Evolutionary conservation across 1,140 invertebrate species (phyloP).

Genomic region (Drosophila pallidifrons): DNA sequence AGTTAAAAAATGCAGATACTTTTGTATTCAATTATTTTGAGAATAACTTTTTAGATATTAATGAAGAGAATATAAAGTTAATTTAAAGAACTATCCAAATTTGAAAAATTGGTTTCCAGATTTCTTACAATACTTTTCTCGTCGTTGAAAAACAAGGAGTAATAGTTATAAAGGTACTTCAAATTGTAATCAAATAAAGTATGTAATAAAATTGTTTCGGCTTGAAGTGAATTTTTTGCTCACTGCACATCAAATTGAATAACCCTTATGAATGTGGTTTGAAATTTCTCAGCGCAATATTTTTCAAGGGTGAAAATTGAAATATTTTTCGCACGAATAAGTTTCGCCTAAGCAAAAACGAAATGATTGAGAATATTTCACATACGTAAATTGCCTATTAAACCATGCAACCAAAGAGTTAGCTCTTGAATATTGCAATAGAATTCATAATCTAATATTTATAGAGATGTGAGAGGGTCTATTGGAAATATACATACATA

Average conservation of each 20-base stretch:
- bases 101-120: too few species aligned
- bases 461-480: too few species aligned
- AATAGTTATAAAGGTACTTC: constrained; percentile 6
- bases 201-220: constrained; percentile 25
- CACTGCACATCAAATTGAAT: constrained; percentile 34
- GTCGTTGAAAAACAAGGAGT: too few species aligned
- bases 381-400: too few species aligned
- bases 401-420: too few species aligned
- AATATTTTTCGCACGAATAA: constrained; percentile 67
- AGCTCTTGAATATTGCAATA: constrained; percentile 4
- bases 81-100: too few species aligned
- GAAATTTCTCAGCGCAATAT: constrained; percentile 3
- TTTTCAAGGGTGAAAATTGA: constrained; percentile 39
- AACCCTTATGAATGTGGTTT: constrained; percentile 51
- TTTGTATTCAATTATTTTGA: too few species aligned
- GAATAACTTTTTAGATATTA: too few species aligned
- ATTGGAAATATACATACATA: too few species aligned
- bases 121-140: too few species aligned
- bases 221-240: constrained; percentile 18
- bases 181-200: constrained; percentile 15
- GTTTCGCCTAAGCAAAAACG: constrained; percentile 38
- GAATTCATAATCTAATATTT: not conserved
- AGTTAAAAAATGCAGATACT: too few species aligned
- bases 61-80: too few species aligned
- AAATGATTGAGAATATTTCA: constrained; percentile 51